Evolutionary conservation across 2,113 vertebrate species (phyloP).

Genomic region (Oceanites oceanicus): DNA sequence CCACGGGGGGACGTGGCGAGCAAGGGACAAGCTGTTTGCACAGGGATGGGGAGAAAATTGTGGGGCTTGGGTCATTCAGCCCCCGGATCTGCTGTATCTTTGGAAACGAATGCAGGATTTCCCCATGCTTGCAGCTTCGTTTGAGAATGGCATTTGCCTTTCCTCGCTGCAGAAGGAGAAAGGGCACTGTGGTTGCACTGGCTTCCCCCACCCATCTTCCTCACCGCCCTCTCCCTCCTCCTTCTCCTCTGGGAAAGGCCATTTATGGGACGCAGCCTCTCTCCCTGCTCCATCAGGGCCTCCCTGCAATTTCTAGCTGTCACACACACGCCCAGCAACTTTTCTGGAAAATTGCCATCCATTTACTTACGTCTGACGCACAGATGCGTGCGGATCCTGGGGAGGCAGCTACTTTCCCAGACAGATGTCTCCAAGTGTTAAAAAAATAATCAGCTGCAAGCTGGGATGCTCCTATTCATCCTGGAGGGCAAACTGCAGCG

Average conservation of each 20-base stretch:
- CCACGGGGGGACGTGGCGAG: fast-evolving
- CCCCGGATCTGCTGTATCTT: neutral
- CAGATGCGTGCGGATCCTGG: neutral
- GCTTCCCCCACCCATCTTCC: neutral
- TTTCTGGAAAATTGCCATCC: neutral
- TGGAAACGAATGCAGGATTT: neutral
- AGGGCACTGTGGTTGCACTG: neutral
- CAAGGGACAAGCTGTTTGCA: neutral
- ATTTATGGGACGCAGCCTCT: neutral
- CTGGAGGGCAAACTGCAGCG: neutral
- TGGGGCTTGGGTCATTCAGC: fast-evolving
- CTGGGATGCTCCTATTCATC: neutral
- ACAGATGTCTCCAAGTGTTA: neutral
- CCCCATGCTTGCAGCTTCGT: fast-evolving
- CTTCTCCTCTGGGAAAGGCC: neutral
- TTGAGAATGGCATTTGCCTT: neutral
- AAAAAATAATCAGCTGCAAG: neutral
- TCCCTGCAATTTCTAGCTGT: neutral
- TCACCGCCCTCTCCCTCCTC: neutral
- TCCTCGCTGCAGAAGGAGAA: neutral
- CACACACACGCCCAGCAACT: neutral
- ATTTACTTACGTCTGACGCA: neutral
- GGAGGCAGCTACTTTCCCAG: neutral
- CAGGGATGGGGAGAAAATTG: neutral
- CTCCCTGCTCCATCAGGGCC: neutral